Evolutionary conservation across 2,888 invertebrate genomes (phyloP).

Genomic region (Orthonevra nobilis): DNA sequence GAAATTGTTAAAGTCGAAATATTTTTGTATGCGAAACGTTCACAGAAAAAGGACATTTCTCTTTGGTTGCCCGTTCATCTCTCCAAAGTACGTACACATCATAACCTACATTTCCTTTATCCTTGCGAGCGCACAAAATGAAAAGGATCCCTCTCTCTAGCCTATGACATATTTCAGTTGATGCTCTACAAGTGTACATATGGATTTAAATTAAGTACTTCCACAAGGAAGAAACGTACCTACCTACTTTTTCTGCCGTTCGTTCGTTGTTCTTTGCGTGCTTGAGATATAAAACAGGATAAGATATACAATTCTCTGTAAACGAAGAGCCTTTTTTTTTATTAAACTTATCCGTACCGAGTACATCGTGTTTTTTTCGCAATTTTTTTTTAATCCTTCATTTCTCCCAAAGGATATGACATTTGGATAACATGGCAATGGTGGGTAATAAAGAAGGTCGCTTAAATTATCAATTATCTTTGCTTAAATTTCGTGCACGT

Average conservation of each 20-base stretch:
- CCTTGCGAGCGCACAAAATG: not conserved
- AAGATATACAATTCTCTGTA: slow-evolving; percentile 7
- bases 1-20: not conserved
- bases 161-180: slow-evolving; percentile 6
- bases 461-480: slow-evolving; percentile 32
- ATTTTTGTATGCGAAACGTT: slow-evolving; percentile 2
- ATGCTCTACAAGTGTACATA: slow-evolving; percentile 9
- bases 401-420: not conserved
- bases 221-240: not conserved
- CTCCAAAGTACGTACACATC: not conserved
- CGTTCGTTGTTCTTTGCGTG: slow-evolving; percentile 36
- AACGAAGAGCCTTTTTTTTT: not conserved
- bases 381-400: not conserved
- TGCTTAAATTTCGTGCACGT: slow-evolving; percentile 34
- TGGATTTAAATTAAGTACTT: slow-evolving; percentile 34
- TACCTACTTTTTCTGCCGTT: too few species aligned
- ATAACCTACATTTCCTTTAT: slow-evolving; percentile 7
- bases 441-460: not conserved
- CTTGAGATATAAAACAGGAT: slow-evolving; percentile 32
- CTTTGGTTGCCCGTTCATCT: slow-evolving; percentile 7
- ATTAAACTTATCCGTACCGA: not conserved
- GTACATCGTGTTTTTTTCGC: not conserved
- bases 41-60: not conserved
- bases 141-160: slow-evolving; percentile 2
- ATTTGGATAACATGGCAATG: not conserved